phyloP scores from a whole-genome alignment of 2,113 vertebrate genomes.

The Garra rufa region DNA sequence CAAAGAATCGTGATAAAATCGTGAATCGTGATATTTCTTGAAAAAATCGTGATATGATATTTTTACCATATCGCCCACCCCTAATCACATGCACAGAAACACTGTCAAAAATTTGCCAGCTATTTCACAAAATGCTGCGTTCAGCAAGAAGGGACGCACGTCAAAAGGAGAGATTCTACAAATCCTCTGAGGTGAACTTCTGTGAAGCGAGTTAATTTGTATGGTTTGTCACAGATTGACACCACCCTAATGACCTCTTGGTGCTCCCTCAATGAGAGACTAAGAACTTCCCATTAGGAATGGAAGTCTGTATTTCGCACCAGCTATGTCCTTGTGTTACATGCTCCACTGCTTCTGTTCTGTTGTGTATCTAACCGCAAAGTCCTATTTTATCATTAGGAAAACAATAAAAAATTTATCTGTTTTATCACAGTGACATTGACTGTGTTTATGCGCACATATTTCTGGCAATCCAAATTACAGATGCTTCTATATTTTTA shows the following conservation, averaged over 20 bases:
- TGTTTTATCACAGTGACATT: not conserved
- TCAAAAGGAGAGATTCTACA: not conserved
- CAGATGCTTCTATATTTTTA: not conserved
- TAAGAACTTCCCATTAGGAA: slow-evolving; percentile 36
- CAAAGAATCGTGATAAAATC: too few species aligned
- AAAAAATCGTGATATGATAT: too few species aligned
- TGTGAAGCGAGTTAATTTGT: slow-evolving; percentile 34
- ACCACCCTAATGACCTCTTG: not conserved
- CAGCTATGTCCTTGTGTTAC: slow-evolving; percentile 14
- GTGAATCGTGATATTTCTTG: too few species aligned
- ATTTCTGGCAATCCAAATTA: not conserved
- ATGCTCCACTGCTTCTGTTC: slow-evolving; percentile 2
- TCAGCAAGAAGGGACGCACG: slow-evolving; percentile 13
- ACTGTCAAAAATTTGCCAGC: not conserved
- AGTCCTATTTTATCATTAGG: not conserved
- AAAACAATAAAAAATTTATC: not conserved
- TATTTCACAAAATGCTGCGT: not conserved
- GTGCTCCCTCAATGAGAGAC: not conserved
- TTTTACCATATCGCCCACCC: too few species aligned
- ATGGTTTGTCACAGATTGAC: slow-evolving; percentile 25
- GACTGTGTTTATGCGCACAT: not conserved
- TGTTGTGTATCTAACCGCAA: not conserved
- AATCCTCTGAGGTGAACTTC: slow-evolving; percentile 13
- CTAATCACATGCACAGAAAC: not conserved
- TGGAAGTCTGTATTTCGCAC: not conserved